Evolutionary conservation across 2,113 vertebrate genomes (phyloP).

Genomic region (Lasiurus cinereus): DNA sequence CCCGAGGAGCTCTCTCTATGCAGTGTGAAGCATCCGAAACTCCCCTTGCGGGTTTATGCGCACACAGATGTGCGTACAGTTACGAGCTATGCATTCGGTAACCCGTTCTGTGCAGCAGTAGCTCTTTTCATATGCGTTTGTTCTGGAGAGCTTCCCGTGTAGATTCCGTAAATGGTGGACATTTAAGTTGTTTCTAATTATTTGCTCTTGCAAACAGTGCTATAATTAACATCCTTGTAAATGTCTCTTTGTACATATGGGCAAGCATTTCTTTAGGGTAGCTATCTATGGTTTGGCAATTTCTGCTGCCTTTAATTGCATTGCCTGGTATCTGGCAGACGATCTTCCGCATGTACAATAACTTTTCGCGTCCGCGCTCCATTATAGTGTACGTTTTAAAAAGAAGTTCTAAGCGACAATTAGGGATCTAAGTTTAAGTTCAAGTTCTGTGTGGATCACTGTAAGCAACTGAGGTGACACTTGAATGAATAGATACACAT

Average conservation of each 20-base stretch:
- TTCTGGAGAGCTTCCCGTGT: conserved; percentile 76
- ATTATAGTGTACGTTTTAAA: conserved; percentile 84
- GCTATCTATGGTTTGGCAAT: conserved; percentile 86
- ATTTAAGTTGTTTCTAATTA: conserved; percentile 85
- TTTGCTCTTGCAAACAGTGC: conserved; percentile 84
- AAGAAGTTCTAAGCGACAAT: conserved; percentile 84
- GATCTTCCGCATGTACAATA: conserved; percentile 84
- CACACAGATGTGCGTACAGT: background rate
- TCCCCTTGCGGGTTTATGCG: background rate
- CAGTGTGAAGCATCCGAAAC: background rate
- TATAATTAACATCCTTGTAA: conserved; percentile 86
- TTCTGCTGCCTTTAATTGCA: conserved; percentile 85
- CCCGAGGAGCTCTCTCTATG: background rate
- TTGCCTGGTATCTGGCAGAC: conserved; percentile 84
- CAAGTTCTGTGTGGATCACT: conserved; percentile 70
- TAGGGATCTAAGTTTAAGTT: conserved; percentile 85
- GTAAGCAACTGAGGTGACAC: conserved; percentile 79
- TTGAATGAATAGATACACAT: background rate
- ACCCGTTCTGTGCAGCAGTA: conserved; percentile 15
- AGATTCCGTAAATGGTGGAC: conserved; percentile 83
- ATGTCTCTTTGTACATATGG: conserved; percentile 86
- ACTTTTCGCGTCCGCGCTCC: conserved; percentile 81
- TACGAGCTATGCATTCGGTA: conserved; percentile 8
- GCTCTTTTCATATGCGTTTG: conserved; percentile 68
- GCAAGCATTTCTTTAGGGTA: conserved; percentile 85